Conservation (phyloP, 2,797 vertebrate genomes). For the Macroramphosus scolopax region DNA sequence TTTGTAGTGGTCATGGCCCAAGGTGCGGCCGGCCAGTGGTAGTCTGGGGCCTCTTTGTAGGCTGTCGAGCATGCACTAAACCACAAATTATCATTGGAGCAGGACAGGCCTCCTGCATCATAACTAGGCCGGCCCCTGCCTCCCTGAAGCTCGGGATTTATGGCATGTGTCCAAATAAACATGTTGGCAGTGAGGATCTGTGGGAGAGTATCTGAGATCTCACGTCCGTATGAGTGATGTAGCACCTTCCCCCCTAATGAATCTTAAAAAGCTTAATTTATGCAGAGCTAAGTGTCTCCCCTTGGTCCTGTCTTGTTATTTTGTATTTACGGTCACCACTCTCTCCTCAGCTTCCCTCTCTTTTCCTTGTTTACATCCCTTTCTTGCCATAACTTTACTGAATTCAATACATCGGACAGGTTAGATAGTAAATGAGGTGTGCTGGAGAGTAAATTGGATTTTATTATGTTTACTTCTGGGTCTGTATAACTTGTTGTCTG, state of each 20-base stretch:
- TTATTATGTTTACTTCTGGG: conserved; percentile 66
- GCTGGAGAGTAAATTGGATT: conserved; percentile 60
- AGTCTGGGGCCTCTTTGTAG: conserved; percentile 90
- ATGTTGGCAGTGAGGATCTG: conserved; percentile 70
- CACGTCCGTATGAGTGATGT: conserved; percentile 44
- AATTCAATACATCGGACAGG: conserved; percentile 47
- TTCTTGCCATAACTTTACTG: conserved; percentile 33
- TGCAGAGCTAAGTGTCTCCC: too few species aligned
- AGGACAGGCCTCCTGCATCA: conserved; percentile 77
- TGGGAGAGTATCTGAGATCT: conserved; percentile 57
- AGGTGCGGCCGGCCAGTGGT: conserved; percentile 75
- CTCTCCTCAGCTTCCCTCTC: conserved; percentile 9
- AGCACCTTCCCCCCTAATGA: conserved; percentile 35
- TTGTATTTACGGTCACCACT: conserved; percentile 3
- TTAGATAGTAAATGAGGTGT: conserved; percentile 66
- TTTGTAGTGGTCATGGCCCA: conserved; percentile 77
- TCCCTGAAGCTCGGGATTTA: conserved; percentile 71
- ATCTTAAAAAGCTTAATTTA: conserved; percentile 24
- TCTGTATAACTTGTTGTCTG: conserved; percentile 63
- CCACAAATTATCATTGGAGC: conserved; percentile 92
- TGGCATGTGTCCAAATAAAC: conserved; percentile 88
- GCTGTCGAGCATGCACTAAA: conserved; percentile 84
- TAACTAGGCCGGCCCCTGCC: conserved; percentile 55
- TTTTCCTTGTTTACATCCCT: conserved; percentile 24
- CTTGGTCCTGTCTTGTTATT: conserved; percentile 5